phyloP scores from a whole-genome alignment of 2,797 vertebrate genomes.

The Oryzias sinensis region DNA sequence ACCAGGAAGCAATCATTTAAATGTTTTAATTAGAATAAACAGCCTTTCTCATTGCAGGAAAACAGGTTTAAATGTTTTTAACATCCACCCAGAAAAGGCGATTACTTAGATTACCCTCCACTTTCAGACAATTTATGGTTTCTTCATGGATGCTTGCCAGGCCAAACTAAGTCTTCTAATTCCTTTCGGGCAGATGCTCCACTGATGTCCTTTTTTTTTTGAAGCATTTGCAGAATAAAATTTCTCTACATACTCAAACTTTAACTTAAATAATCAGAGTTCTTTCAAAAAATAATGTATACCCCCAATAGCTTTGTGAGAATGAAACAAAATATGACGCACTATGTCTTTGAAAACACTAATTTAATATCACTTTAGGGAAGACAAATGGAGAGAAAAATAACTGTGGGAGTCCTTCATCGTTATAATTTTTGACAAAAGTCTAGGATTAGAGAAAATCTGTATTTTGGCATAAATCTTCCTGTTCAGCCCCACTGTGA shows the following conservation, averaged over 20 bases:
- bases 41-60: not conserved
- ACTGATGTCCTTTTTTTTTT: not conserved
- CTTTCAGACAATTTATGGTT: conserved; percentile 7
- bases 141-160: conserved; percentile 21
- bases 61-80: not conserved
- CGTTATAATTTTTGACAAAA: conserved; percentile 49
- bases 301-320: conserved; percentile 5
- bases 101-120: conserved; percentile 2
- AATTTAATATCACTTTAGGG: conserved; percentile 29
- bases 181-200: conserved; percentile 1
- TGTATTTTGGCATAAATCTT: conserved; percentile 55
- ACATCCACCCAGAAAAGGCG: not conserved
- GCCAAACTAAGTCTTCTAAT: conserved; percentile 13
- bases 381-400: conserved; percentile 16
- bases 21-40: conserved; percentile 1
- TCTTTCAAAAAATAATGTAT: not conserved
- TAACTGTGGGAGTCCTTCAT: conserved; percentile 36
- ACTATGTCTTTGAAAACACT: conserved; percentile 29
- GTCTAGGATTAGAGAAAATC: conserved; percentile 36
- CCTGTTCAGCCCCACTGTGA: conserved; percentile 36
- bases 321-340: conserved; percentile 33
- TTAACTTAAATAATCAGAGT: too few species aligned
- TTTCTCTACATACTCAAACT: too few species aligned
- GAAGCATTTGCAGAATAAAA: too few species aligned
- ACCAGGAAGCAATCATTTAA: not conserved